phyloP scores from a whole-genome alignment of 1,140 invertebrate species.

The Probaryconus sp. region DNA sequence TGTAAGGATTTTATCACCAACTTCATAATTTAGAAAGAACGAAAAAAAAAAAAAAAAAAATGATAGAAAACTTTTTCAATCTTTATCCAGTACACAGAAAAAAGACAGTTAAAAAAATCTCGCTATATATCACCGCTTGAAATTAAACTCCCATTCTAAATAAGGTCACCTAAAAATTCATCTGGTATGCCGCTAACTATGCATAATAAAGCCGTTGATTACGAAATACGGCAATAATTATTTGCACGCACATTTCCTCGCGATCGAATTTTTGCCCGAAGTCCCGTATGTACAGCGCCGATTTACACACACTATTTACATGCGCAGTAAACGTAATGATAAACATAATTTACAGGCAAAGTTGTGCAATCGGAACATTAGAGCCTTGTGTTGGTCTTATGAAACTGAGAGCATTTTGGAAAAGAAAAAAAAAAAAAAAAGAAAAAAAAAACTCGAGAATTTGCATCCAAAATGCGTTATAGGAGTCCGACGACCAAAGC shows the following conservation, averaged over 20 bases:
- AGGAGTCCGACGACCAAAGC: constrained; percentile 12
- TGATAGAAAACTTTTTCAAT: no score
- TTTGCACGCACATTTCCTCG: constrained; percentile 33
- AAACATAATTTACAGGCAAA: constrained; percentile 46
- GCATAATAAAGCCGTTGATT: constrained; percentile 31
- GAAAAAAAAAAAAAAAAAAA: no score
- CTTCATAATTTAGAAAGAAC: no score
- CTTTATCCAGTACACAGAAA: no score
- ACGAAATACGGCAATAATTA: constrained; percentile 52
- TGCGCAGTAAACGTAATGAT: constrained; percentile 49
- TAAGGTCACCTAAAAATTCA: constrained; percentile 48
- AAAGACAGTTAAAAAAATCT: no score
- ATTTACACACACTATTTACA: constrained; percentile 38
- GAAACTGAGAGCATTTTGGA: constrained; percentile 22
- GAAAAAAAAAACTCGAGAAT: no score
- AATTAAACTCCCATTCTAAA: constrained; percentile 12
- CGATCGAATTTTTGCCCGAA: constrained; percentile 47
- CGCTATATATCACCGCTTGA: no score
- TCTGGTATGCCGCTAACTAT: constrained; percentile 28
- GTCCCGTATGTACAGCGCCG: no score
- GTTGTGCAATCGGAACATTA: constrained; percentile 32
- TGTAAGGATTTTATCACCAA: no score
- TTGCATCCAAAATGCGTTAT: constrained; percentile 52
- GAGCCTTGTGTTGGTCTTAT: constrained; percentile 4
- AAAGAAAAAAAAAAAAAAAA: no score